phyloP scores from a whole-genome alignment of 2,797 vertebrate genomes.

The Leuciscus waleckii region DNA sequence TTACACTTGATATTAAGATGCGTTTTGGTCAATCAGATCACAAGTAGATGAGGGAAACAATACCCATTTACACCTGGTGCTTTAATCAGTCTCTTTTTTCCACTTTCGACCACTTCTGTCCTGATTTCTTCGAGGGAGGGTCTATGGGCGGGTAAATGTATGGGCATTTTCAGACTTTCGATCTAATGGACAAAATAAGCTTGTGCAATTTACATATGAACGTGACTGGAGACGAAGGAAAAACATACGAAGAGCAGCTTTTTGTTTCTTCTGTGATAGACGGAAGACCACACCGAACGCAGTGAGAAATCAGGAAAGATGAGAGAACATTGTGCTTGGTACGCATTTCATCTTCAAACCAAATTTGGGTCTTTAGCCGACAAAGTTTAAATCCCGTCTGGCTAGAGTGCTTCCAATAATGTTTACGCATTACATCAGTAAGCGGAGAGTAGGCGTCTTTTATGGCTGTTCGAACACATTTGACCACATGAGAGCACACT shows the following conservation, averaged over 20 bases:
- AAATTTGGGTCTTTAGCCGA: background rate
- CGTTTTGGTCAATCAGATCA: background rate
- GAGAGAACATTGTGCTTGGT: background rate
- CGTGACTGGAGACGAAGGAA: background rate
- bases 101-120: background rate
- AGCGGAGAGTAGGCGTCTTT: no score
- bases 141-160: no score
- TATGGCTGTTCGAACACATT: no score
- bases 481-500: no score
- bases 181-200: background rate
- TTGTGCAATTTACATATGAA: background rate
- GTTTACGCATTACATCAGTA: background rate
- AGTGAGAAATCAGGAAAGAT: background rate
- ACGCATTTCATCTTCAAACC: background rate
- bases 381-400: background rate
- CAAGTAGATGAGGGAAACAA: background rate
- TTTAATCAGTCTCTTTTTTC: background rate
- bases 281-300: fast-evolving
- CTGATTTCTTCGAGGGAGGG: background rate
- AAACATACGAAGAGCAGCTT: no score
- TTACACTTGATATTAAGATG: background rate
- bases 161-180: background rate
- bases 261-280: no score
- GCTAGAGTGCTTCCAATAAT: background rate
- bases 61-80: background rate